Percentiles rank a stretch among this genome's conserved stretches.
Conservation (phyloP, 2,888 invertebrate genomes). For the Thera britannica region DNA sequence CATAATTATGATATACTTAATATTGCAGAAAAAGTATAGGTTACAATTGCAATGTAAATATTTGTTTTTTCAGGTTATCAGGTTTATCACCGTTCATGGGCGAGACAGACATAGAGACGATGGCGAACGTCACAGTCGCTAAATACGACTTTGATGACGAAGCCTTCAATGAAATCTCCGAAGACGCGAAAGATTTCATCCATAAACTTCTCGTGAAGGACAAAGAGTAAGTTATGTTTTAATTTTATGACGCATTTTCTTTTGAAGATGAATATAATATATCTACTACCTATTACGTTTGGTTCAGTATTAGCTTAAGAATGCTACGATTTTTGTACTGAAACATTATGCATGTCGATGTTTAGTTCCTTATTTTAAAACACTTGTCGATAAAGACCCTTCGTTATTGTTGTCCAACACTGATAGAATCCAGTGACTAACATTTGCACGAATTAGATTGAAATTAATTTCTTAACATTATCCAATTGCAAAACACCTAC, state of each 20-base stretch:
- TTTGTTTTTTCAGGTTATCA: slow-evolving; percentile 87
- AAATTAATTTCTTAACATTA: slow-evolving; percentile 22
- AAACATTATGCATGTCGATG: slow-evolving; percentile 22
- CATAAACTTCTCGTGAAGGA: slow-evolving; percentile 95
- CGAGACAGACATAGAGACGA: slow-evolving; percentile 97
- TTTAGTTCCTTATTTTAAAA: slow-evolving; percentile 14
- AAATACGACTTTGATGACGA: slow-evolving; percentile 99
- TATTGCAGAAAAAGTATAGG: no score
- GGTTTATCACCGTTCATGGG: slow-evolving; percentile 99
- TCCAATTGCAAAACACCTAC: slow-evolving; percentile 14
- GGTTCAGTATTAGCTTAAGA: slow-evolving; percentile 9
- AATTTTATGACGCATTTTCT: not conserved
- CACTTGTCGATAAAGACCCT: slow-evolving; percentile 79
- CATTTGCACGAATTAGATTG: slow-evolving; percentile 44
- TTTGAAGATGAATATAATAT: not conserved
- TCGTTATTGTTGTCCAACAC: slow-evolving; percentile 78
- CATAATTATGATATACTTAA: no score
- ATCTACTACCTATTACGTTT: not conserved
- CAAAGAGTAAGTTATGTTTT: slow-evolving; percentile 89
- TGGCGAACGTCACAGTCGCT: slow-evolving; percentile 99
- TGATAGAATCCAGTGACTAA: slow-evolving; percentile 63
- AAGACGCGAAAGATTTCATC: slow-evolving; percentile 98
- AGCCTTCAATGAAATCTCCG: slow-evolving; percentile 97
- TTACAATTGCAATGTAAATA: no score
- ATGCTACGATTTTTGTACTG: slow-evolving; percentile 2